phyloP scores from a whole-genome alignment of 1,140 invertebrate genomes.

The Habropoda laboriosa region DNA sequence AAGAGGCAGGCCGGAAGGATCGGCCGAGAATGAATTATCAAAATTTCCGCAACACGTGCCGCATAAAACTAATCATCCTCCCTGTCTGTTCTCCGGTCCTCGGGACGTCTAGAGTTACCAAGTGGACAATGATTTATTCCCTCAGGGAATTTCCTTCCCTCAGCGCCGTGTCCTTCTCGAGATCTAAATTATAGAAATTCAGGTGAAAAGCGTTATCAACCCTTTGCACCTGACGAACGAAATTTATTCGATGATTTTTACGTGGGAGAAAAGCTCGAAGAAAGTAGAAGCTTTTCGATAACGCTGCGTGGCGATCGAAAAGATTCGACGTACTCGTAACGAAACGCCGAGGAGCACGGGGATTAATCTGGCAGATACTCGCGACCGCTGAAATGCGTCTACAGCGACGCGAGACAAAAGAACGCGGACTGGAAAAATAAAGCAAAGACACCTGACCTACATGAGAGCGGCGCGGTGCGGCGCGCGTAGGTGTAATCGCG shows the following conservation, averaged over 20 bases:
- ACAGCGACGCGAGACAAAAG: background rate
- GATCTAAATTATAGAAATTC: no score
- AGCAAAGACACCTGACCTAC: slow-evolving; percentile 58
- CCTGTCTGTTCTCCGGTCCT: no score
- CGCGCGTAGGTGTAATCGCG: slow-evolving; percentile 55
- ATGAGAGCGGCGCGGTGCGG: slow-evolving; percentile 23
- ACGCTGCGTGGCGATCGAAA: no score
- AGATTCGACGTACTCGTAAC: background rate
- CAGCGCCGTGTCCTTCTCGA: no score
- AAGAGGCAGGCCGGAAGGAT: background rate
- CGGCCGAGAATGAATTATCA: slow-evolving; percentile 64
- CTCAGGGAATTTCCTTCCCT: no score
- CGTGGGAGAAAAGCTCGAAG: no score
- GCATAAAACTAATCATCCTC: background rate
- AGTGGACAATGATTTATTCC: no score
- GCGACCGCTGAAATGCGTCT: background rate
- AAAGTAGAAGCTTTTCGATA: no score
- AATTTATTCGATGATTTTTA: background rate
- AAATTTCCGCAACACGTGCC: slow-evolving; percentile 63
- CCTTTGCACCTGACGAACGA: slow-evolving; percentile 24
- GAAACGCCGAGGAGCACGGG: background rate
- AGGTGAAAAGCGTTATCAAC: background rate
- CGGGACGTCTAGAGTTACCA: no score
- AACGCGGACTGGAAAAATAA: slow-evolving; percentile 48
- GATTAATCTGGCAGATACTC: slow-evolving; percentile 26